Evolutionary conservation across 2,797 vertebrate genomes (phyloP).

Genomic region (Ctenosaura bakeri): DNA sequence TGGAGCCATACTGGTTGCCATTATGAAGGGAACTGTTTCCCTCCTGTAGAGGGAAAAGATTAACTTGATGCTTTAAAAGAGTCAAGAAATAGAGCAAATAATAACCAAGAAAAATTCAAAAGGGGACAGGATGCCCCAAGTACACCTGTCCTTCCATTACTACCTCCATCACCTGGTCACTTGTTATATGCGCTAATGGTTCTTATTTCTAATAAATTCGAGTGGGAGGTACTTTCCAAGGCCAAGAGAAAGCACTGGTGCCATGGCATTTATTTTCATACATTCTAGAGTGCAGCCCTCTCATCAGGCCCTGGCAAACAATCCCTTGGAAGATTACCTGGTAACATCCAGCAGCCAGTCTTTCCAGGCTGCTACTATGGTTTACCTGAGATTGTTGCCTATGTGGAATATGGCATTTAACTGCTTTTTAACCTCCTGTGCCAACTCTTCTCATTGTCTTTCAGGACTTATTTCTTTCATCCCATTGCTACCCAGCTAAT

Average conservation of each 20-base stretch:
- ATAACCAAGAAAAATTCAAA: no score
- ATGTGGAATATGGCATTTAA: not conserved
- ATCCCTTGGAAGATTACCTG: not conserved
- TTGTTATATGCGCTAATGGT: no score
- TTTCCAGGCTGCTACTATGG: not conserved
- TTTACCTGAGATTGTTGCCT: not conserved
- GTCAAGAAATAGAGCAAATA: no score
- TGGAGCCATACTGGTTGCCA: no score
- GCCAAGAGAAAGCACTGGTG: not conserved
- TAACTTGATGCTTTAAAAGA: no score
- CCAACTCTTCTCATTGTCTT: not conserved
- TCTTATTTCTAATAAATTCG: no score
- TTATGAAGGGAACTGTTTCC: no score
- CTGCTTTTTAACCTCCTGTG: not conserved
- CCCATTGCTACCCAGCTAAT: not conserved
- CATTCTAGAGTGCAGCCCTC: not conserved
- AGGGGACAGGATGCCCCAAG: no score
- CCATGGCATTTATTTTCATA: not conserved
- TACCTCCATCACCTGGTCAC: no score
- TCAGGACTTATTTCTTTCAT: slow-evolving; percentile 13
- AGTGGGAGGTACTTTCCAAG: not conserved
- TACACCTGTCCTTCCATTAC: no score
- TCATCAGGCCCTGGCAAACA: not conserved
- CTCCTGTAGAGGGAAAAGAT: no score
- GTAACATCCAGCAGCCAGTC: not conserved